Evolutionary conservation across 1,140 invertebrate genomes (phyloP).

Genomic region (Pseudoatta argentina): DNA sequence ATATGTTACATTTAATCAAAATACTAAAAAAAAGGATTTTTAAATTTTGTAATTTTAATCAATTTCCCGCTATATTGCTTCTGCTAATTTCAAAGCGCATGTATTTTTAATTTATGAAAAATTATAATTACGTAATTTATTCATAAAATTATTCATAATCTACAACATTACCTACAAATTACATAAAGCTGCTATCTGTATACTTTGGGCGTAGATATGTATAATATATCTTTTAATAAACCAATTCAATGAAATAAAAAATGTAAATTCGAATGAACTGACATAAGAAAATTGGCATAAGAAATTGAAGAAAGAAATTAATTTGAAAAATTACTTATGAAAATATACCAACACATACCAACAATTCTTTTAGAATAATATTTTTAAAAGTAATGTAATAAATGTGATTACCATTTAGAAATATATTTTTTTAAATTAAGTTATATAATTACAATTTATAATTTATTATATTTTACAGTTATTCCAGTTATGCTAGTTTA

Average conservation of each 20-base stretch:
- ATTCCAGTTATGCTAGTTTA: no score
- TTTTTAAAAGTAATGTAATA: neutral
- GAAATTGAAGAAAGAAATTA: neutral
- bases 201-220: neutral
- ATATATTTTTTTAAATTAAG: neutral
- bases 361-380: neutral
- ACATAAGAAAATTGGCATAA: neutral
- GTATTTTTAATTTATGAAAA: no score
- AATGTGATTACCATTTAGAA: slow-evolving; percentile 4
- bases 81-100: no score
- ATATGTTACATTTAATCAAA: no score
- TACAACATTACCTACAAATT: neutral
- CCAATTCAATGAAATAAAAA: neutral
- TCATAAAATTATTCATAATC: no score
- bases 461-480: neutral
- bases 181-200: neutral
- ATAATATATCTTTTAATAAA: slow-evolving; percentile 29
- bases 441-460: neutral
- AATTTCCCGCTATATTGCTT: no score
- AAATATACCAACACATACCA: neutral
- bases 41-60: no score
- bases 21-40: no score
- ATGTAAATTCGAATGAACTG: neutral
- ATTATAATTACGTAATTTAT: no score
- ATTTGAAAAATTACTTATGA: neutral